Evolutionary conservation across 2,888 invertebrate species (phyloP).

Genomic region (Prosopocoilus inquinatus): DNA sequence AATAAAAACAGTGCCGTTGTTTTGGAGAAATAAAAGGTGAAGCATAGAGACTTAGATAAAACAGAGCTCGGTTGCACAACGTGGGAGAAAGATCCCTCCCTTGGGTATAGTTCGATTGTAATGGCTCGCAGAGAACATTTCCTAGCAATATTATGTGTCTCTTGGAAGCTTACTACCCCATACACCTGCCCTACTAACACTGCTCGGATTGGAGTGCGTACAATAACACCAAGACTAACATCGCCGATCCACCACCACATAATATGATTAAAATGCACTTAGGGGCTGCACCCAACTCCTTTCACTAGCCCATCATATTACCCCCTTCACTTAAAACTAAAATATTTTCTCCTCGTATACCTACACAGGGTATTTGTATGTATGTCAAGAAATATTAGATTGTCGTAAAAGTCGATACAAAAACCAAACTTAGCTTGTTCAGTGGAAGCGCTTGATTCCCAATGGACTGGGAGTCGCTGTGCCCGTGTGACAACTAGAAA

Average conservation of each 20-base stretch:
- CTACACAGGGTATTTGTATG: too few species aligned
- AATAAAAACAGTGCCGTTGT: neutral
- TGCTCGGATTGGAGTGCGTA: neutral
- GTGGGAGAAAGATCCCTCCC: conserved; percentile 31
- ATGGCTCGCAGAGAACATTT: conserved; percentile 33
- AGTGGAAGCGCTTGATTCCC: conserved; percentile 16
- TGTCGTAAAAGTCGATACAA: neutral
- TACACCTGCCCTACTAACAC: conserved; percentile 1
- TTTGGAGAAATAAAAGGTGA: conserved; percentile 24
- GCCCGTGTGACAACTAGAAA: conserved; percentile 35
- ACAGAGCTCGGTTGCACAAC: conserved; percentile 24
- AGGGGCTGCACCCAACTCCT: too few species aligned
- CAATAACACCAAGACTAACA: neutral
- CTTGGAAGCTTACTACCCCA: conserved; percentile 11
- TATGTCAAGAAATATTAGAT: neutral
- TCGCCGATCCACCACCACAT: too few species aligned
- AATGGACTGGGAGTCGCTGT: conserved; percentile 27
- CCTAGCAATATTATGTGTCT: conserved; percentile 33
- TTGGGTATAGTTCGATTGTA: conserved; percentile 35
- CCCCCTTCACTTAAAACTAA: too few species aligned
- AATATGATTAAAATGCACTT: too few species aligned
- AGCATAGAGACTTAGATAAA: conserved; percentile 29
- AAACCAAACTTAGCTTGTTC: neutral
- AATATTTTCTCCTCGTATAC: too few species aligned
- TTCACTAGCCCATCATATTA: too few species aligned